phyloP scores from a whole-genome alignment of 2,888 invertebrate species.

The Torymus aiolomorphi region DNA sequence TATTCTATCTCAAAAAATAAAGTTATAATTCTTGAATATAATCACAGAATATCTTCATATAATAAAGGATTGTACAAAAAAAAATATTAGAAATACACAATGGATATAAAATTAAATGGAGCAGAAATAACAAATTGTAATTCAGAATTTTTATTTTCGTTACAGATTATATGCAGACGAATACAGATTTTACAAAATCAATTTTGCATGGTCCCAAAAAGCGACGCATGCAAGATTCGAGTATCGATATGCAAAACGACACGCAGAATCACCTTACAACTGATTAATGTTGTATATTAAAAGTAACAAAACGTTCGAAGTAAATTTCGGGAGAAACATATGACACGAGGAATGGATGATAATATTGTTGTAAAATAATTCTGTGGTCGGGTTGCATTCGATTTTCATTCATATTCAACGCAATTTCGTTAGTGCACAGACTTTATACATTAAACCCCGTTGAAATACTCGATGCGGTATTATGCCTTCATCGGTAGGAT shows the following conservation, averaged over 20 bases:
- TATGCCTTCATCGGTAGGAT: conserved; percentile 18
- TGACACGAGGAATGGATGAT: neutral
- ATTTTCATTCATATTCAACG: conserved; percentile 29
- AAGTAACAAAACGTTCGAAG: neutral
- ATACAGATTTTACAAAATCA: conserved; percentile 58
- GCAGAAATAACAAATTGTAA: conserved; percentile 12
- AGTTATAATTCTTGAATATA: too few relatives aligned
- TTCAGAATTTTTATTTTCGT: conserved; percentile 56
- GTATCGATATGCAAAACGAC: conserved; percentile 21
- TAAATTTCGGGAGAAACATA: conserved; percentile 26
- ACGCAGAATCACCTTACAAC: conserved; percentile 40
- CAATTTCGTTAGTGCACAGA: conserved; percentile 36
- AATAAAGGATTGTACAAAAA: too few relatives aligned
- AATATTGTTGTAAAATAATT: conserved; percentile 38
- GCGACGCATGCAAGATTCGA: conserved; percentile 31
- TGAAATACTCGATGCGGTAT: conserved; percentile 26
- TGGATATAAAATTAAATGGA: neutral
- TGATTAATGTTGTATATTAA: conserved; percentile 7
- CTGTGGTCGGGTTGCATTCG: conserved; percentile 23
- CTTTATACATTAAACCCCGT: conserved; percentile 40
- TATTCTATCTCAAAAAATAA: too few relatives aligned
- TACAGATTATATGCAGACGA: conserved; percentile 50
- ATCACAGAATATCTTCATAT: too few relatives aligned
- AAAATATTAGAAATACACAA: too few relatives aligned
- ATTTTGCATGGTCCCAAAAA: conserved; percentile 41